Evolutionary conservation across 1,140 invertebrate species (phyloP).

Genomic region (Drosophila sp.): DNA sequence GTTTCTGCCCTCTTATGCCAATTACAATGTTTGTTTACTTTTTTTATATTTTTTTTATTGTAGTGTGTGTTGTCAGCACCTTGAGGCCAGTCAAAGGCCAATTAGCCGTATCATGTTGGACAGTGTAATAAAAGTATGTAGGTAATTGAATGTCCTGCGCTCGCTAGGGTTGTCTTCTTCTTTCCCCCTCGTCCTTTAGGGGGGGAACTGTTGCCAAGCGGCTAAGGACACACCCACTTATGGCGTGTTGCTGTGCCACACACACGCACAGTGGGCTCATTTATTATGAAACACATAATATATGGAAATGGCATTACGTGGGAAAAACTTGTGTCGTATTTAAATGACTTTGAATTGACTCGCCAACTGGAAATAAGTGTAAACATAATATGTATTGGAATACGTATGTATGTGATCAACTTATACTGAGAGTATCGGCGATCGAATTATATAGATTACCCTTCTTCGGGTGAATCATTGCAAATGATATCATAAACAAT

Average conservation of each 20-base stretch:
- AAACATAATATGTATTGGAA: conserved; percentile 33
- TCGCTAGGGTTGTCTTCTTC: not conserved
- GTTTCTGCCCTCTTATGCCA: conserved; percentile 11
- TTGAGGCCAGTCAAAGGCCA: conserved; percentile 9
- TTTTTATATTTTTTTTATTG: not conserved
- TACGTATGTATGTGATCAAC: not conserved
- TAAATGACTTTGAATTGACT: conserved; percentile 46
- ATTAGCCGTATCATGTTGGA: conserved; percentile 26
- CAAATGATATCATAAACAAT: conserved; percentile 73
- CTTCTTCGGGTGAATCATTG: conserved; percentile 55
- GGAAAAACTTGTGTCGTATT: conserved; percentile 23
- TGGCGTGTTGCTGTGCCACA: conserved; percentile 19
- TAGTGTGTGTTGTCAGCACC: not conserved
- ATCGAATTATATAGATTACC: conserved; percentile 33
- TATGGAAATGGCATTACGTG: not conserved
- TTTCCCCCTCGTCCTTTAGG: not conserved
- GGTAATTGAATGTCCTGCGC: conserved; percentile 51
- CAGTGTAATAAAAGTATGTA: conserved; percentile 24
- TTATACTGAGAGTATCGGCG: not conserved
- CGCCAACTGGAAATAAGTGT: conserved; percentile 28
- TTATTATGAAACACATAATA: conserved; percentile 21
- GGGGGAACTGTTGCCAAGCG: conserved; percentile 13
- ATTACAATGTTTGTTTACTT: conserved; percentile 29
- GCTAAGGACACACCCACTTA: conserved; percentile 32
- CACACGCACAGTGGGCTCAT: conserved; percentile 7